Evolutionary conservation across 1,140 invertebrate species (phyloP).

Genomic region (Drosophila funebris): DNA sequence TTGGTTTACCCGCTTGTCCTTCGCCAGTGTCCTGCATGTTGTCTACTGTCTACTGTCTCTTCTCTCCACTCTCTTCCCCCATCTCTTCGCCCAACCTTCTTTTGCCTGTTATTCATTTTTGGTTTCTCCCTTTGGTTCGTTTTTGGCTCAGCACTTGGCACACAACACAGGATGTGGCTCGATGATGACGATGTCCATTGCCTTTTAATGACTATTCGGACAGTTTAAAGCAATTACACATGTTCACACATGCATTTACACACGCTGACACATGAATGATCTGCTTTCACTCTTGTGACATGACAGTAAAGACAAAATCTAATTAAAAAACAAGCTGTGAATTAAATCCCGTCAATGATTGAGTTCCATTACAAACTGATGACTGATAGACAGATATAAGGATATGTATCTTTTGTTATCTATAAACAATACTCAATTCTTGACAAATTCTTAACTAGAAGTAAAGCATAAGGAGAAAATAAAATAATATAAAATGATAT

Average conservation of each 20-base stretch:
- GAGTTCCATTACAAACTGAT: conserved; percentile 19
- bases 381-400: neutral
- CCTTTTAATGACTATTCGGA: conserved; percentile 56
- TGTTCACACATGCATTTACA: conserved; percentile 9
- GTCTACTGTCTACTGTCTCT: neutral
- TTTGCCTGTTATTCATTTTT: conserved; percentile 9
- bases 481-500: too few species aligned
- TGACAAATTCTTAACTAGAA: neutral
- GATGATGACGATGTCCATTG: conserved; percentile 19
- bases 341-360: conserved; percentile 44
- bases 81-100: neutral
- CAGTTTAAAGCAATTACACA: conserved; percentile 71
- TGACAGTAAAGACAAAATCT: conserved; percentile 22
- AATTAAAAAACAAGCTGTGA: conserved; percentile 45
- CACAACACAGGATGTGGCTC: conserved; percentile 8
- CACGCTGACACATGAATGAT: conserved; percentile 1
- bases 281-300: conserved; percentile 3
- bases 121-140: conserved; percentile 18
- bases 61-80: neutral
- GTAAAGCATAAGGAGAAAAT: neutral
- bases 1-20: conserved; percentile 48
- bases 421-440: neutral
- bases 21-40: conserved; percentile 1
- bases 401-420: neutral
- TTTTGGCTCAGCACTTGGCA: conserved; percentile 32